A percentile compares a stretch with the other conserved stretches of the same genome.
These are phyloP conservation scores for Therioaphis trifolii DNA, from an alignment of 2,888 invertebrate genomes.

Conservation along the genomic window DNA sequence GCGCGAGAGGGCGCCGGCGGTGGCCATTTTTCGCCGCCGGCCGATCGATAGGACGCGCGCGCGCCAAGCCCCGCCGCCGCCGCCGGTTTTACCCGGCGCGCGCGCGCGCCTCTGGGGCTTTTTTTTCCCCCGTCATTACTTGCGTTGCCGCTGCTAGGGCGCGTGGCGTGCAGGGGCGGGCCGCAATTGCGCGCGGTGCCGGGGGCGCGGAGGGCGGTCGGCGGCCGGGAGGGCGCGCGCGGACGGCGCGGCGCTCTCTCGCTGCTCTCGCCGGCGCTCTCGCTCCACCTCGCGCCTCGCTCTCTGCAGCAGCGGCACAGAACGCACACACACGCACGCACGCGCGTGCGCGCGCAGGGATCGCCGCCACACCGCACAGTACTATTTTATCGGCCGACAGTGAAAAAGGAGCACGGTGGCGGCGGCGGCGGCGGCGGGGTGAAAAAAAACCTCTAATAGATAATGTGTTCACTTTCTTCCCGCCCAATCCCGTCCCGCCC, in stretches of 20 bases:
- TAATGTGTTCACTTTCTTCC: slow-evolving; percentile 59
- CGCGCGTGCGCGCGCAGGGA: too few species aligned
- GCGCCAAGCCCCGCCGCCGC: slow-evolving; percentile 24
- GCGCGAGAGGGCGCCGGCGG: slow-evolving; percentile 63
- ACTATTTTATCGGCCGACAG: slow-evolving; percentile 67
- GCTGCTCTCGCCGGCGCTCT: too few species aligned
- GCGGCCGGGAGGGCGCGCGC: slow-evolving; percentile 66
- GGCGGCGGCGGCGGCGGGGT: slow-evolving; percentile 67
- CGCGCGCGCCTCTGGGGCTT: neutral
- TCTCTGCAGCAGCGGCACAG: too few species aligned
- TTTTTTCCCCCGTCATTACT: neutral
- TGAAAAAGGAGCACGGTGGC: slow-evolving; percentile 69
- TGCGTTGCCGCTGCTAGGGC: neutral
- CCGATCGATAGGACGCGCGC: slow-evolving; percentile 59
- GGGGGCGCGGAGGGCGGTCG: slow-evolving; percentile 46
- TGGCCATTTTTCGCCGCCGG: slow-evolving; percentile 38
- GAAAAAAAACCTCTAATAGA: slow-evolving; percentile 60
- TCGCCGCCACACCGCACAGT: too few species aligned
- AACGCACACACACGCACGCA: too few species aligned
- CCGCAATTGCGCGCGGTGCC: neutral
- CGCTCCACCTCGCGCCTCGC: too few species aligned
- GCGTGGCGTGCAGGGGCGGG: neutral
- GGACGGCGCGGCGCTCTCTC: too few species aligned
- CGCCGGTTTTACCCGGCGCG: neutral
- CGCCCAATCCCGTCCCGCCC: neutral